phyloP scores from a whole-genome alignment of 2,797 vertebrate genomes.

The Vultur gryphus region DNA sequence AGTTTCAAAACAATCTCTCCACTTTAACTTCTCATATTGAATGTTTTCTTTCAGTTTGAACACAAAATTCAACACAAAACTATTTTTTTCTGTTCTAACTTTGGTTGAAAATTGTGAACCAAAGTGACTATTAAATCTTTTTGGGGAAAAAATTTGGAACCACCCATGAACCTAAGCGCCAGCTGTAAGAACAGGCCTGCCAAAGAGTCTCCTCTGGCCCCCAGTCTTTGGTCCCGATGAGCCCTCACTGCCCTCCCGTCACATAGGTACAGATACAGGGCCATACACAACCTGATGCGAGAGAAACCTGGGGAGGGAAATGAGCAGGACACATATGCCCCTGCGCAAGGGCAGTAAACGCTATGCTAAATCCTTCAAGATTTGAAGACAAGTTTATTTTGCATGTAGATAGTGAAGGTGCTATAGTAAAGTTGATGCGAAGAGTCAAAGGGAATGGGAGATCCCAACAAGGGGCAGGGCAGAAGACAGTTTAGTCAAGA shows the following conservation, averaged over 20 bases:
- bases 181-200: background rate
- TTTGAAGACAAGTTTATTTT: background rate
- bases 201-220: background rate
- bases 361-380: background rate
- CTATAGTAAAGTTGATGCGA: background rate
- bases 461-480: background rate
- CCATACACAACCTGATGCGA: accelerated
- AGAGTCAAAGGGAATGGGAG: background rate
- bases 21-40: background rate
- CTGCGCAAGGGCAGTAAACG: accelerated
- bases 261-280: too few species aligned
- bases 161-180: accelerated
- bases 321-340: background rate
- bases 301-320: background rate
- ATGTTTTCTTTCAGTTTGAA: background rate
- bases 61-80: background rate
- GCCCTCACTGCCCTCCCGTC: background rate
- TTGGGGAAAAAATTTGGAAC: accelerated
- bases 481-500: slow-evolving; percentile 2
- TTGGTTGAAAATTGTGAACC: background rate
- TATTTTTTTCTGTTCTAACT: background rate
- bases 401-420: background rate
- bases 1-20: background rate
- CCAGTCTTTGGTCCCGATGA: background rate
- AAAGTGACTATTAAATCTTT: background rate